These are phyloP conservation scores for Ptilonorhynchus violaceus DNA, from an alignment of 2,113 vertebrate genomes.

Conservation along the genomic window DNA sequence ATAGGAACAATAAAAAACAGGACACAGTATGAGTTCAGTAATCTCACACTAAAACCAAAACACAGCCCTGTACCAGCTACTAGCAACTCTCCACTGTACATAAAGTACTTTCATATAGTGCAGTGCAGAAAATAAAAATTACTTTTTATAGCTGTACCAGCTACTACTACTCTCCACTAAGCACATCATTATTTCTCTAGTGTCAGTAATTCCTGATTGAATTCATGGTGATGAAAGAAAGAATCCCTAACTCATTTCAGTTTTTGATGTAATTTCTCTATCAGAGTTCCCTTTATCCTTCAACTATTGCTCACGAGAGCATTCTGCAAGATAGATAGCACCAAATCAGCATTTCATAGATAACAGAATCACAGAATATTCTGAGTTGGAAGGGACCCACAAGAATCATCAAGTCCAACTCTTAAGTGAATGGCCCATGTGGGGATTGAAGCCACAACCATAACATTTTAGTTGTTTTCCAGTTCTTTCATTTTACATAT, in stretches of 20 bases:
- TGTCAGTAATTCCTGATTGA: background rate
- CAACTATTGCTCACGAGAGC: background rate
- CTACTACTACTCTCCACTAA: background rate
- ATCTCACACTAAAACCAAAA: background rate
- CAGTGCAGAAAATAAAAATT: background rate
- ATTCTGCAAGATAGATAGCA: background rate
- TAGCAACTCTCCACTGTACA: background rate
- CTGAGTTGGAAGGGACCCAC: background rate
- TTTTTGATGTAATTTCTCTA: background rate
- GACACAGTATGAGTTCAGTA: background rate
- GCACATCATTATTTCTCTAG: background rate
- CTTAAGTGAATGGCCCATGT: background rate
- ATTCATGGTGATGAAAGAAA: background rate
- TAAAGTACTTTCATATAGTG: background rate
- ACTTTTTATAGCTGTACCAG: background rate
- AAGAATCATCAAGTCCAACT: background rate
- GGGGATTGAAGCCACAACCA: background rate
- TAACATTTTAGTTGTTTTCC: background rate
- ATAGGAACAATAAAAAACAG: background rate
- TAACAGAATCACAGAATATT: background rate
- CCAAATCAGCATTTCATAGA: background rate
- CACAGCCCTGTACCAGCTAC: background rate
- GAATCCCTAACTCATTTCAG: background rate
- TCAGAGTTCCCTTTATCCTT: background rate
- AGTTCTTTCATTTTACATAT: background rate